Percentiles rank a stretch among this genome's conserved stretches.
Evolutionary conservation across 2,888 invertebrate genomes (phyloP).

Genomic region (Drosophila rubida): DNA sequence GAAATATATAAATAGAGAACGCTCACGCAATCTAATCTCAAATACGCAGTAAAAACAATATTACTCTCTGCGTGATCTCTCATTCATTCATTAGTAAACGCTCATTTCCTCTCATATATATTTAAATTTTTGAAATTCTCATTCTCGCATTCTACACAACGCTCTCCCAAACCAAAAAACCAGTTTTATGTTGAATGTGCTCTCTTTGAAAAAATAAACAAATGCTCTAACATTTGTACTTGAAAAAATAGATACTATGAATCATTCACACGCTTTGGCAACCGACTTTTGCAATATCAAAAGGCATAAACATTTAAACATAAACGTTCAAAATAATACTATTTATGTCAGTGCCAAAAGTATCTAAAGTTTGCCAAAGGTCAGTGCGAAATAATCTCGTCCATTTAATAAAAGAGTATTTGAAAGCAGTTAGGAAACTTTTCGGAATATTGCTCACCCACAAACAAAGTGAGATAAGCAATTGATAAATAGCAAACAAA

Average conservation of each 20-base stretch:
- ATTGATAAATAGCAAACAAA: conserved; percentile 14
- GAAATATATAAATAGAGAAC: neutral
- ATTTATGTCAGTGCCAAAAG: neutral
- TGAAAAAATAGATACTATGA: neutral
- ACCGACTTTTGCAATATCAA: neutral
- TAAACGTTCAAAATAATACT: no score
- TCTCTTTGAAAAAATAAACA: conserved; percentile 1
- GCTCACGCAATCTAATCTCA: neutral
- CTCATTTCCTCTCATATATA: neutral
- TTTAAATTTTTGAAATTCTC: conserved; percentile 1
- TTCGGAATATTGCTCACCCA: neutral
- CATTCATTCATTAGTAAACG: neutral
- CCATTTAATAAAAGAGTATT: conserved; percentile 1
- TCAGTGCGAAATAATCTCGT: neutral
- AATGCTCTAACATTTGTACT: neutral
- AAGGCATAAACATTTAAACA: no score
- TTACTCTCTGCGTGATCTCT: neutral
- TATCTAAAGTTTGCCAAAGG: neutral
- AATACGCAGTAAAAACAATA: neutral
- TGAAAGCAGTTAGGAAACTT: neutral
- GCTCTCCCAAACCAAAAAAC: neutral
- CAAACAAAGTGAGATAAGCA: conserved; percentile 15
- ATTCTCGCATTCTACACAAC: neutral
- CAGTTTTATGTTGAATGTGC: neutral
- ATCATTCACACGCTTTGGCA: neutral